Percentiles rank a stretch among this genome's conserved stretches.
phyloP scores from a whole-genome alignment of 2,113 vertebrate species.

The Choloepus hoffmanni region DNA sequence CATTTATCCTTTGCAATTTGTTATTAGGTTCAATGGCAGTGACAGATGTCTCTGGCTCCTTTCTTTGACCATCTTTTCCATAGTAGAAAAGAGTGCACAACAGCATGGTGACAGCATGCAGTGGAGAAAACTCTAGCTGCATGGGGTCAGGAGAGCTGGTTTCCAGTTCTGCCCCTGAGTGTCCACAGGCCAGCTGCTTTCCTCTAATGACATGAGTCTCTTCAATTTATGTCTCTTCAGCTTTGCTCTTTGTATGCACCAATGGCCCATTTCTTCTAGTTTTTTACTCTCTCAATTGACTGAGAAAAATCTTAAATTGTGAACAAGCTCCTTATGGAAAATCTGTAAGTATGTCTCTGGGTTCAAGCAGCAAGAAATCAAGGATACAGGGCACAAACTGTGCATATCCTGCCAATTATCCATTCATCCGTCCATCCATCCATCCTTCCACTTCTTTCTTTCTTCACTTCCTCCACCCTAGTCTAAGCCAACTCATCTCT shows the following conservation, averaged over 20 bases:
- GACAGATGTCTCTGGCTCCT: background rate
- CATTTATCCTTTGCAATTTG: background rate
- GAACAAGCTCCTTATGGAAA: conserved; percentile 10
- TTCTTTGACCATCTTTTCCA: background rate
- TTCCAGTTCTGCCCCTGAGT: background rate
- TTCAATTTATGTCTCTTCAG: background rate
- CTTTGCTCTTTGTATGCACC: background rate
- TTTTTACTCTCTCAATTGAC: background rate
- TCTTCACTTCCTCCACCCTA: background rate
- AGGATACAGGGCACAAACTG: background rate
- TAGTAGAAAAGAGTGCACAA: background rate
- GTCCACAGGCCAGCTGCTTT: background rate
- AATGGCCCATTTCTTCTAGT: background rate
- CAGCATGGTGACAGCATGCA: background rate
- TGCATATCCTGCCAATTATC: background rate
- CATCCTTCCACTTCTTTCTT: background rate
- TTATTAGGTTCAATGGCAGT: background rate
- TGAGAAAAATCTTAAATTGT: background rate
- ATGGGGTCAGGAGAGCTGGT: too few relatives aligned
- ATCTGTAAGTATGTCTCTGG: background rate
- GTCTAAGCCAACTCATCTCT: background rate
- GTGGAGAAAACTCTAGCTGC: background rate
- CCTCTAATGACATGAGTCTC: background rate
- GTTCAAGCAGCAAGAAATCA: conserved; percentile 19
- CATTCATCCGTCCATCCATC: background rate